Evolutionary conservation across 2,797 vertebrate species (phyloP).

Genomic region (Fringilla coelebs): DNA sequence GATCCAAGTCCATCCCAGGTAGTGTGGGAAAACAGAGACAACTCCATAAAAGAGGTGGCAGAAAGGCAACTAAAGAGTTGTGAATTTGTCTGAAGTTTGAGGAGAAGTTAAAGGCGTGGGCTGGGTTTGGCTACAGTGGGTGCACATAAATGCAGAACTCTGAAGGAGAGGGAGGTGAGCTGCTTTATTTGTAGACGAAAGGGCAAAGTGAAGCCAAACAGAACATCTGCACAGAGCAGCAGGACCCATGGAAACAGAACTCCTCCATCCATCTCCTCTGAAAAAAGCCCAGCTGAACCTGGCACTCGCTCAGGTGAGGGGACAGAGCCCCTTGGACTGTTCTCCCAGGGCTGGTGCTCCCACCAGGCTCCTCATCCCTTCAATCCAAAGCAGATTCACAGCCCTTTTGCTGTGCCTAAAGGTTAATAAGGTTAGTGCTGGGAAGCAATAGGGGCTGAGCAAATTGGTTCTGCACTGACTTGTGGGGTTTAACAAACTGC

Average conservation of each 20-base stretch:
- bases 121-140: background rate
- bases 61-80: background rate
- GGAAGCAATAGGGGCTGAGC: conserved; percentile 24
- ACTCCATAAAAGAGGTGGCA: background rate
- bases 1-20: background rate
- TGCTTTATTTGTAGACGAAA: background rate
- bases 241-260: background rate
- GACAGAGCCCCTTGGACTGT: background rate
- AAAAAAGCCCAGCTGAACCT: background rate
- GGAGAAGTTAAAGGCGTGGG: background rate
- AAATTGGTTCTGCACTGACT: conserved; percentile 58
- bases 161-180: background rate
- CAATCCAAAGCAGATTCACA: background rate
- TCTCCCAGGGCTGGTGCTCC: background rate
- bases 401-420: conserved; percentile 13
- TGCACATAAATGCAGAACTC: background rate
- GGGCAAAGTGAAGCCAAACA: background rate
- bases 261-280: background rate
- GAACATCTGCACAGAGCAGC: background rate
- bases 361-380: background rate
- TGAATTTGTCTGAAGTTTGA: background rate
- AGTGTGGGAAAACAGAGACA: background rate
- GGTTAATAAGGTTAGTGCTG: conserved; percentile 52
- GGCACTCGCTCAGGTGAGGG: background rate
- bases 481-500: background rate